These are phyloP conservation scores for Tinea semifulvella DNA, from an alignment of 2,888 invertebrate genomes.

Conservation along the genomic window DNA sequence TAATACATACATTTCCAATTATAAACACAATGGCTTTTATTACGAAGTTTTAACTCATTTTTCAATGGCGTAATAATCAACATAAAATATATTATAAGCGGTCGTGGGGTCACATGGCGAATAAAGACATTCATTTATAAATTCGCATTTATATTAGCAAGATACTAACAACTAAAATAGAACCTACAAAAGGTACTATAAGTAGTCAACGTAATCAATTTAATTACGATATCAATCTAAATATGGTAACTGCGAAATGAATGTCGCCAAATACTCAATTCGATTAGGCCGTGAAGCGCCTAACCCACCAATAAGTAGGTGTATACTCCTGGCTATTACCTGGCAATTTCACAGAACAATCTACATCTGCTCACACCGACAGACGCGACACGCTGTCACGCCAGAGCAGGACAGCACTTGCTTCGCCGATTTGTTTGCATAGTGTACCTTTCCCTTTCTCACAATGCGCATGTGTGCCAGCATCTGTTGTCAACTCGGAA, in stretches of 20 bases:
- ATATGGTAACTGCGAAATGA: constrained; percentile 23
- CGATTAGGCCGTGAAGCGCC: constrained; percentile 53
- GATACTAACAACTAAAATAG: too few relatives aligned
- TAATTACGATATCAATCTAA: too few relatives aligned
- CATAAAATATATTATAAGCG: too few relatives aligned
- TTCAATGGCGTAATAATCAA: too few relatives aligned
- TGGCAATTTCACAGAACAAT: constrained; percentile 67
- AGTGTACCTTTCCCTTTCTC: constrained; percentile 65
- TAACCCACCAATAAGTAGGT: constrained; percentile 61
- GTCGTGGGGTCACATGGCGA: too few relatives aligned
- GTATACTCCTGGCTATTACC: constrained; percentile 65
- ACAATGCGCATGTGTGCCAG: constrained; percentile 31
- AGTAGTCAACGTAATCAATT: too few relatives aligned
- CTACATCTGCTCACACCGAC: constrained; percentile 44
- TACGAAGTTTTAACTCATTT: too few relatives aligned
- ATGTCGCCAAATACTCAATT: constrained; percentile 49
- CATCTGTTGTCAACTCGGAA: constrained; percentile 29
- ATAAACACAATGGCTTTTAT: too few relatives aligned
- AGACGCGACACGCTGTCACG: constrained; percentile 56
- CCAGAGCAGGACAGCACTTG: constrained; percentile 53
- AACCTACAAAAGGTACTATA: too few relatives aligned
- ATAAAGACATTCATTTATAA: too few relatives aligned
- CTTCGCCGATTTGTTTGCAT: constrained; percentile 61
- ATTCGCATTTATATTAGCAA: too few relatives aligned
- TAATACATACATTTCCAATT: too few relatives aligned